Evolutionary conservation across 2,797 vertebrate species (phyloP).

Genomic region (Notolabrus celidotus): DNA sequence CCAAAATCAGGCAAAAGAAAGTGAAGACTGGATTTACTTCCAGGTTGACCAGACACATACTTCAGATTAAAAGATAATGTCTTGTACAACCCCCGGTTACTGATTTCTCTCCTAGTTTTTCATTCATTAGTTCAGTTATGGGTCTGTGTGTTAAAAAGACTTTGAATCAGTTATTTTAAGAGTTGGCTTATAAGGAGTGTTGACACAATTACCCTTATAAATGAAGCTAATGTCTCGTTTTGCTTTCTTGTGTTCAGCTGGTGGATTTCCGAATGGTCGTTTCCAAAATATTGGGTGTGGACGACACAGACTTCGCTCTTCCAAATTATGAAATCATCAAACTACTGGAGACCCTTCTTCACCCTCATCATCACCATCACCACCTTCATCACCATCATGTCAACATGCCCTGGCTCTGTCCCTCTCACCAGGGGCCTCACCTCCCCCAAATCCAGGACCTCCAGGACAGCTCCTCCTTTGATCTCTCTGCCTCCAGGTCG

Average conservation of each 20-base stretch:
- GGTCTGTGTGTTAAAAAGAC: neutral
- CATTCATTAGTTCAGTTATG: neutral
- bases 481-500: slow-evolving; percentile 33
- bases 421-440: slow-evolving; percentile 52
- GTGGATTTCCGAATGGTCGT: slow-evolving; percentile 89
- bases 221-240: neutral
- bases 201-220: no score
- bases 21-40: no score
- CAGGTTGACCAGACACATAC: no score
- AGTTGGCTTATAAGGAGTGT: no score
- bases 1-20: neutral
- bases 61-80: no score
- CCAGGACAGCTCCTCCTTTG: slow-evolving; percentile 19
- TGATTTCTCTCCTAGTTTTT: neutral
- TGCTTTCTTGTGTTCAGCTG: slow-evolving; percentile 79
- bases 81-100: no score
- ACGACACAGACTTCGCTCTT: slow-evolving; percentile 73
- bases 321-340: slow-evolving; percentile 91
- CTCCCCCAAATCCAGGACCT: slow-evolving; percentile 42
- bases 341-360: slow-evolving; percentile 87
- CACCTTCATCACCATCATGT: slow-evolving; percentile 50
- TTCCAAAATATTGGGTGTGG: slow-evolving; percentile 87
- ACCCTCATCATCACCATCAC: slow-evolving; percentile 76
- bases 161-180: neutral
- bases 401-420: slow-evolving; percentile 41